Conservation (phyloP, 2,113 vertebrate species). For the Cynopterus brachyotis region DNA sequence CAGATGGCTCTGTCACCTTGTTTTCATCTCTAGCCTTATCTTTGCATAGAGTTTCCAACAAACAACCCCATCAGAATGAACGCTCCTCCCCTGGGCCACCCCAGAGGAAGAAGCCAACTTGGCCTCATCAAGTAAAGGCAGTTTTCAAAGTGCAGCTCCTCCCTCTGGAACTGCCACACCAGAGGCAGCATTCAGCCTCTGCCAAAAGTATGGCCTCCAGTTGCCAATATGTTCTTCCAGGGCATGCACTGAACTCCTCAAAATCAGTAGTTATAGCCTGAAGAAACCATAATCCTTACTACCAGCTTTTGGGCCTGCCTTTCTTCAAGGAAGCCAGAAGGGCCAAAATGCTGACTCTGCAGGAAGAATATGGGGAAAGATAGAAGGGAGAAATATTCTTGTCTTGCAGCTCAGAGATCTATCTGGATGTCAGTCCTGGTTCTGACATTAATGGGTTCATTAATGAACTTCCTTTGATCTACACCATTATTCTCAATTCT, state of each 20-base stretch:
- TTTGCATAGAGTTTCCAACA: background rate
- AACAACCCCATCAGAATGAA: background rate
- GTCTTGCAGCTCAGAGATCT: background rate
- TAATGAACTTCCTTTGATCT: background rate
- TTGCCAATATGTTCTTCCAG: conserved; percentile 34
- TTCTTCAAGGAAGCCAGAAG: conserved; percentile 24
- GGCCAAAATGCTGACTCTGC: conserved; percentile 17
- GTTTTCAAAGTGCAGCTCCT: background rate
- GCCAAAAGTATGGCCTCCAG: conserved; percentile 42
- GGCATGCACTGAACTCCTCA: background rate
- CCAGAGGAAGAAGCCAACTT: background rate
- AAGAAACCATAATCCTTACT: conserved; percentile 18
- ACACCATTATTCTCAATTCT: background rate
- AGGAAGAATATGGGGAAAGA: background rate
- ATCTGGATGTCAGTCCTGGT: background rate
- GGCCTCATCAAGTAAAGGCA: background rate
- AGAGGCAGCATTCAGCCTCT: background rate
- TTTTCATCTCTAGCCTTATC: background rate
- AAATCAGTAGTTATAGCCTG: conserved; percentile 50
- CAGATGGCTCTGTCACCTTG: background rate
- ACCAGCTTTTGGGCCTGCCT: background rate
- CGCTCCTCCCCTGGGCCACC: background rate
- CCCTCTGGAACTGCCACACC: background rate
- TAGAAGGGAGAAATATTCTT: background rate
- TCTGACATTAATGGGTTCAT: background rate